Conservation (phyloP, 2,113 vertebrate genomes). For the Podocnemis expansa region DNA sequence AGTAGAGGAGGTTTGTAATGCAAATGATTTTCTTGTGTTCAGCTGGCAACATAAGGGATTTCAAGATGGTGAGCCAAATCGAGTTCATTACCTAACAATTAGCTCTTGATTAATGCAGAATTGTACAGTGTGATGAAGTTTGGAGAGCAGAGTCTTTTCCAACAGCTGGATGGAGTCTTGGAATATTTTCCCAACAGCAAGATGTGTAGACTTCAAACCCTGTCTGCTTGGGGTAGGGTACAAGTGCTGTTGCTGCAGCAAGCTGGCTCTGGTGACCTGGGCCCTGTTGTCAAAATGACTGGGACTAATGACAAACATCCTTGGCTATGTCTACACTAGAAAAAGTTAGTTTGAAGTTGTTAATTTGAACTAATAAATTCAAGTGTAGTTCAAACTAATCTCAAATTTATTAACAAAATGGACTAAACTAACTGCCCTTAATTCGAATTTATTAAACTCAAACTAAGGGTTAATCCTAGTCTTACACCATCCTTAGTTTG, state of each 20-base stretch:
- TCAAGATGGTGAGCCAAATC: conserved; percentile 68
- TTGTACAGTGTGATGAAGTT: conserved; percentile 45
- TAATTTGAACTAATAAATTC: too few relatives aligned
- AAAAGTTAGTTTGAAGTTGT: too few relatives aligned
- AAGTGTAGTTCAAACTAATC: too few relatives aligned
- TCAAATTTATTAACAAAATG: too few relatives aligned
- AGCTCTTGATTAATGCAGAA: conserved; percentile 72
- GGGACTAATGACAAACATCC: too few relatives aligned
- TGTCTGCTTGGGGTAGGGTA: neutral
- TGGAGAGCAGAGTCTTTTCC: conserved; percentile 30
- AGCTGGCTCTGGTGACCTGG: neutral
- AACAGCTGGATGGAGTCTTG: conserved; percentile 61
- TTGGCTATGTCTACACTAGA: too few relatives aligned
- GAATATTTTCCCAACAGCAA: too few relatives aligned
- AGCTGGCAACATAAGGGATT: conserved; percentile 53
- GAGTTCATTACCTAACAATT: conserved; percentile 76
- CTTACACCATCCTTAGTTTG: too few relatives aligned
- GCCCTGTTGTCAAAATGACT: too few relatives aligned
- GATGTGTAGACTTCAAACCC: neutral
- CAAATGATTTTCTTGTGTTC: conserved; percentile 66
- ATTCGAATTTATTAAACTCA: too few relatives aligned
- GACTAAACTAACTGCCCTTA: too few relatives aligned
- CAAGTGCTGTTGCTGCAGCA: neutral
- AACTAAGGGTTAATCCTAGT: too few relatives aligned
- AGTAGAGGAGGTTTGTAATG: conserved; percentile 64